Conservation (phyloP, 2,888 invertebrate species). For the Papilio elwesi region DNA sequence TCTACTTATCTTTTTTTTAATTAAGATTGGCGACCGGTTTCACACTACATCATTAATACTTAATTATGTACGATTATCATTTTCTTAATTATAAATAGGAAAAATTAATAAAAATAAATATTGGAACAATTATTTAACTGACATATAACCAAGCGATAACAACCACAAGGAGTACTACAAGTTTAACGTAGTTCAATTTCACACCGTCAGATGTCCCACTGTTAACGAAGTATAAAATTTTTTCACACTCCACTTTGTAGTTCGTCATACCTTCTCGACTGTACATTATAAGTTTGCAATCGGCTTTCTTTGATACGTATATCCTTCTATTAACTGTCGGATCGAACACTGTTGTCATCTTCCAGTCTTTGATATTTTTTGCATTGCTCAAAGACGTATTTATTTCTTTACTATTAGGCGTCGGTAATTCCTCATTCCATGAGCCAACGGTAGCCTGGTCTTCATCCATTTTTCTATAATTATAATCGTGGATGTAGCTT, state of each 20-base stretch:
- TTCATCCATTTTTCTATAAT: conserved; percentile 63
- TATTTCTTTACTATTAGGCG: conserved; percentile 47
- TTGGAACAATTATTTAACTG: neutral
- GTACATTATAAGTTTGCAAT: conserved; percentile 67
- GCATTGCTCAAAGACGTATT: conserved; percentile 49
- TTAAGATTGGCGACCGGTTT: neutral
- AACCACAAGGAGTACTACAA: neutral
- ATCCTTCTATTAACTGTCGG: conserved; percentile 60
- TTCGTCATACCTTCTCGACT: conserved; percentile 66
- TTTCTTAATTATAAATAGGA: neutral
- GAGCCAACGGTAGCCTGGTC: conserved; percentile 64
- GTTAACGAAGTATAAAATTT: conserved; percentile 64
- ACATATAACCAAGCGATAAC: conserved; percentile 3
- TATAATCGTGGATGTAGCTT: conserved; percentile 65
- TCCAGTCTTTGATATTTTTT: conserved; percentile 61
- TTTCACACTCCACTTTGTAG: conserved; percentile 65
- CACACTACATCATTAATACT: neutral
- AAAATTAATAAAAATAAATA: conserved; percentile 2
- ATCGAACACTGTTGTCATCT: conserved; percentile 61
- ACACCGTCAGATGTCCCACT: conserved; percentile 46
- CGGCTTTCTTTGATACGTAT: conserved; percentile 64
- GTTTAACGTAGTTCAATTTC: neutral
- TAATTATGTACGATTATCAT: neutral
- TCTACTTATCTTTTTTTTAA: neutral
- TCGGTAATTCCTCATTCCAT: conserved; percentile 61